Conservation (phyloP, 2,888 invertebrate species). For the Ariolimax columbianus region DNA sequence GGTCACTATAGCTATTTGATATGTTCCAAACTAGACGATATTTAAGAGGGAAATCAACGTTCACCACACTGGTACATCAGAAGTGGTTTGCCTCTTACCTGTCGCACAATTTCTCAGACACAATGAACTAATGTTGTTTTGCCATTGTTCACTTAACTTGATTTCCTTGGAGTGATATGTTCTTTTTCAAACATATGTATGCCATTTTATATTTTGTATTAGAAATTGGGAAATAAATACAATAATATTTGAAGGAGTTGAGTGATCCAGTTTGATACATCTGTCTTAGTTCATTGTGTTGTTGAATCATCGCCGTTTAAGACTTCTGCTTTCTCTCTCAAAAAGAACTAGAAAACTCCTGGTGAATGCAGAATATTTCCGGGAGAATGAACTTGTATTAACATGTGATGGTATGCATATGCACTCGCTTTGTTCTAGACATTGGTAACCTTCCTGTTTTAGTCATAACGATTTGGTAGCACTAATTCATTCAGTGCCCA, state of each 20-base stretch:
- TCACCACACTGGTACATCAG: slow-evolving; percentile 1
- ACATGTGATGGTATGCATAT: too few relatives aligned
- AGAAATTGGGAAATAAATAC: background rate
- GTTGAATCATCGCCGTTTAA: background rate
- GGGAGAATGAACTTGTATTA: too few relatives aligned
- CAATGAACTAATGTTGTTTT: background rate
- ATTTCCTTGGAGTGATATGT: background rate
- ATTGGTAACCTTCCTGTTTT: too few relatives aligned
- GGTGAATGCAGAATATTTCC: too few relatives aligned
- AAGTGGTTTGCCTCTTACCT: slow-evolving; percentile 5
- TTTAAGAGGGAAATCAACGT: background rate
- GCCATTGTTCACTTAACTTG: background rate
- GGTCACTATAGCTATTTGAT: background rate
- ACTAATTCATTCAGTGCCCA: too few relatives aligned
- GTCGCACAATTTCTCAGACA: background rate
- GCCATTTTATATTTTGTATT: background rate
- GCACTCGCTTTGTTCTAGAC: too few relatives aligned
- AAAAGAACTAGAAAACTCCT: too few relatives aligned
- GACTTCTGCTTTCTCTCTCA: background rate
- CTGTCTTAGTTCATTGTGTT: background rate
- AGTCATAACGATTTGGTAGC: too few relatives aligned
- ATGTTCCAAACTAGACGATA: background rate
- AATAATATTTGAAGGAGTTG: background rate
- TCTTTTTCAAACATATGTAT: background rate
- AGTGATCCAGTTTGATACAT: background rate